Evolutionary conservation across 92 coral and sea anemone genomes (phyloP), one percentile per base, ranked within the genome.

Genomic region (Bergia puertoricense): DNA sequence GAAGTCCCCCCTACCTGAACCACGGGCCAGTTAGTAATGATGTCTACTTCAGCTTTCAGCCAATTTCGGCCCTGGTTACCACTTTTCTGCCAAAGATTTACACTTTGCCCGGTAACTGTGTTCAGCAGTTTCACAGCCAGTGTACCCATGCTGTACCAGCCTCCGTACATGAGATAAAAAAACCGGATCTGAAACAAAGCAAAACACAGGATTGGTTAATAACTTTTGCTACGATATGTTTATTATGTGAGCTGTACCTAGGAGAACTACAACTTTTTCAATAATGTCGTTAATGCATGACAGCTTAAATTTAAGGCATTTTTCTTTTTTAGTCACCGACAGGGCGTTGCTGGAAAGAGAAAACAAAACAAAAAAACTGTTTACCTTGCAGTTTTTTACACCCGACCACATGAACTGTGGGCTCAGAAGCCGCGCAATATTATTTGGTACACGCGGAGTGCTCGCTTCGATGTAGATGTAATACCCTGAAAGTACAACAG

Each of bases 321-420:
- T 7, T 54, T 54, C 59, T 54, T 54, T 54, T 15, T 54, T 11
- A 2, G 59, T 18, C 14, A 3, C 59, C 59, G 18, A 48, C 54
- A 13, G 54, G 54, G 10, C 54, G 11, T 48, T 13, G 54, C 54
- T 48, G 11, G 59, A 54, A 54, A 11, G 59, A 62, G 2, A 3
- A 62, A 62, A 18, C 44, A 37, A 59, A 3, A 38, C 4, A 40
- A 57, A 40, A 30, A 54, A 15, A 2, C 18, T 39, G 38, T 62
- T 41, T 18, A 82, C 76, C 76, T 82, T 82, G 59, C 86, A 82
- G 76, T 82, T 82, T 46, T 65, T 82, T 9, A 82, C 86, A 4
- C 59, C 86, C 3, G 86, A 82, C 86, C 46, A 82, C 86, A 82
- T 82, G 13, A 82, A 66, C 39, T 82, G 86, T 59, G 62, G 86